These are phyloP conservation scores for Spilogale gracilis DNA, from an alignment of 2,113 vertebrate genomes.

Conservation along the genomic window DNA sequence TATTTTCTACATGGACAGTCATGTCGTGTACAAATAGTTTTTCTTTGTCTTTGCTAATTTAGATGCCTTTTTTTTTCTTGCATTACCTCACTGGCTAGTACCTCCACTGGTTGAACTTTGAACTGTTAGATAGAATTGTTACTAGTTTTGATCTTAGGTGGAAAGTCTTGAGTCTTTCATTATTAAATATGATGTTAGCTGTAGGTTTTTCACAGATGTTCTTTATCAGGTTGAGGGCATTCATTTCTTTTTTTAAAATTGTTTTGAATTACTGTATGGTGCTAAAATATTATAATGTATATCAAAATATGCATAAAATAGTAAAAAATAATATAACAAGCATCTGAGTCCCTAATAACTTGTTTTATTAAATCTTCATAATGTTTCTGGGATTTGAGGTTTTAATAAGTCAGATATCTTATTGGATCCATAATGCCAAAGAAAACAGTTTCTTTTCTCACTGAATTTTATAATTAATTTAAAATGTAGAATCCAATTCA, in stretches of 20 bases:
- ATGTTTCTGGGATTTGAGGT: too few relatives aligned
- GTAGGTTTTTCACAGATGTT: neutral
- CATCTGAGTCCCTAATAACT: too few relatives aligned
- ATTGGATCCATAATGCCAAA: too few relatives aligned
- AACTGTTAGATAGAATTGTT: neutral
- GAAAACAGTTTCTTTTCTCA: too few relatives aligned
- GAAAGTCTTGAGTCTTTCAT: neutral
- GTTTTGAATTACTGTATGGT: too few relatives aligned
- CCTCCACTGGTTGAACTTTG: neutral
- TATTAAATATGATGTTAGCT: neutral
- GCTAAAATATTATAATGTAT: too few relatives aligned
- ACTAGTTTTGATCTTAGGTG: neutral
- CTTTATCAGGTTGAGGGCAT: neutral
- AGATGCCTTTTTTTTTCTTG: neutral
- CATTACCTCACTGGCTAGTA: neutral
- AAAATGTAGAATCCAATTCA: too few relatives aligned
- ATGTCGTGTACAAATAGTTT: neutral
- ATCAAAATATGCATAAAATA: too few relatives aligned
- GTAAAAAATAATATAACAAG: too few relatives aligned
- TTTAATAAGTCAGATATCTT: too few relatives aligned
- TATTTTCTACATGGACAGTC: neutral
- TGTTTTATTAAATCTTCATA: too few relatives aligned
- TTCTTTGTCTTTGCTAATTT: conserved; percentile 38
- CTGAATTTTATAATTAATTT: too few relatives aligned
- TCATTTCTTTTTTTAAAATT: neutral